Conservation (phyloP, 2,797 vertebrate genomes). For the Liparis tanakae region DNA sequence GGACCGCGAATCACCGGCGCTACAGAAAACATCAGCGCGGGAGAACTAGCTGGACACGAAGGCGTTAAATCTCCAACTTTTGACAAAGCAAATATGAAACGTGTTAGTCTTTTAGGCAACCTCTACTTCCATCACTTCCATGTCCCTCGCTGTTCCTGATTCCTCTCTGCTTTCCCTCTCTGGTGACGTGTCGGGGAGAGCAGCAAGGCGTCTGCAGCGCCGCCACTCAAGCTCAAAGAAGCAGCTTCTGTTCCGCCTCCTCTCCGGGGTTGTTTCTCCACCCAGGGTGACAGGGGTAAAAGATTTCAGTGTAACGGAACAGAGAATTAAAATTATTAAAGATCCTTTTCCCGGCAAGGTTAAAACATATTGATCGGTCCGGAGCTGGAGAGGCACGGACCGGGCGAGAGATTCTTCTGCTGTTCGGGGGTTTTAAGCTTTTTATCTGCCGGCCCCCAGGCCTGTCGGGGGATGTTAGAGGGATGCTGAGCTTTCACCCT, state of each 20-base stretch:
- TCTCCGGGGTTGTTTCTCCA: constrained; percentile 10
- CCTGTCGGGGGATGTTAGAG: constrained; percentile 73
- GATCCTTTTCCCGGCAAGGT: constrained; percentile 77
- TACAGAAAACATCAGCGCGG: constrained; percentile 58
- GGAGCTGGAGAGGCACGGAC: constrained; percentile 62
- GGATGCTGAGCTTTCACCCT: constrained; percentile 78
- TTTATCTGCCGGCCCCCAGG: constrained; percentile 81
- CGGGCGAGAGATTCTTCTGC: constrained; percentile 69
- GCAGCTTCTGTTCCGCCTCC: constrained; percentile 30
- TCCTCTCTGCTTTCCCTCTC: constrained; percentile 47
- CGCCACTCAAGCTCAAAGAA: constrained; percentile 55
- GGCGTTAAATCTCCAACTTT: constrained; percentile 65
- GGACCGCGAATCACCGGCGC: constrained; percentile 50
- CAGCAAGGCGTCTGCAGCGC: constrained; percentile 46
- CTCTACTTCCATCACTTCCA: constrained; percentile 43
- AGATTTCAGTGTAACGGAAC: constrained; percentile 37
- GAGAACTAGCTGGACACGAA: constrained; percentile 61
- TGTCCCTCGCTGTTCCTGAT: not conserved
- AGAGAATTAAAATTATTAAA: constrained; percentile 71
- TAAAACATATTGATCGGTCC: constrained; percentile 81
- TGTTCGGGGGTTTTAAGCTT: constrained; percentile 78
- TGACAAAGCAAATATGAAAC: constrained; percentile 73
- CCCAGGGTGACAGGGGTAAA: constrained; percentile 31
- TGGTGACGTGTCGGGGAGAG: constrained; percentile 50
- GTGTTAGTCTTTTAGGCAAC: constrained; percentile 59